phyloP scores from a whole-genome alignment of 2,888 invertebrate species.

The Leucania comma region DNA sequence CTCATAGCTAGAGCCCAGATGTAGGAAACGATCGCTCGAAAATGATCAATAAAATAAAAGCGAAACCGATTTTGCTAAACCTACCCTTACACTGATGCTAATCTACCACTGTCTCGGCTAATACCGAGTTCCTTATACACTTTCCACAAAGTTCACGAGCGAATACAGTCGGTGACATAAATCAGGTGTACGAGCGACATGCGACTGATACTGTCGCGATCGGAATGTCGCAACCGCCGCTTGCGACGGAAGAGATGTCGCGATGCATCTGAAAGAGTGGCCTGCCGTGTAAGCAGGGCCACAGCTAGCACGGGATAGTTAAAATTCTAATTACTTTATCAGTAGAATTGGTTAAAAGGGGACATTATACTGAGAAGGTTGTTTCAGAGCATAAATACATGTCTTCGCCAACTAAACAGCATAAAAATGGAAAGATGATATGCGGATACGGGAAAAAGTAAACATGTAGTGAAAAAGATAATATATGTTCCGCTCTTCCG shows the following conservation, averaged over 20 bases:
- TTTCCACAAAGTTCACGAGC: constrained; percentile 58
- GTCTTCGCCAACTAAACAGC: neutral
- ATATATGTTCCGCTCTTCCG: neutral
- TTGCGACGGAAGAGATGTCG: constrained; percentile 73
- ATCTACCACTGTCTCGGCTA: constrained; percentile 32
- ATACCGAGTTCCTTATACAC: constrained; percentile 41
- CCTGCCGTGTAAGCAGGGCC: constrained; percentile 47
- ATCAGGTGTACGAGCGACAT: constrained; percentile 79
- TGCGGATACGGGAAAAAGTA: neutral
- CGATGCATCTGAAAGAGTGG: constrained; percentile 57
- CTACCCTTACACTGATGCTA: constrained; percentile 23
- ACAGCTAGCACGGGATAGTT: constrained; percentile 10
- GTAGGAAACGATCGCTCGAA: neutral
- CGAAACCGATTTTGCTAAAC: constrained; percentile 13
- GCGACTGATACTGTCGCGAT: constrained; percentile 79
- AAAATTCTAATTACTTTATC: constrained; percentile 35
- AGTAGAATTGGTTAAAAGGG: constrained; percentile 4
- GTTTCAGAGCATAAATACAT: neutral
- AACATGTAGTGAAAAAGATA: neutral
- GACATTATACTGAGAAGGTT: neutral
- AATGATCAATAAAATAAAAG: constrained; percentile 5
- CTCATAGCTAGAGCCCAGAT: neutral
- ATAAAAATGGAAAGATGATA: neutral
- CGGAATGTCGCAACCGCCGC: constrained; percentile 73
- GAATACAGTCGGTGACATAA: constrained; percentile 69